phyloP scores from a whole-genome alignment of 2,113 vertebrate genomes.

The Albula glossodonta region DNA sequence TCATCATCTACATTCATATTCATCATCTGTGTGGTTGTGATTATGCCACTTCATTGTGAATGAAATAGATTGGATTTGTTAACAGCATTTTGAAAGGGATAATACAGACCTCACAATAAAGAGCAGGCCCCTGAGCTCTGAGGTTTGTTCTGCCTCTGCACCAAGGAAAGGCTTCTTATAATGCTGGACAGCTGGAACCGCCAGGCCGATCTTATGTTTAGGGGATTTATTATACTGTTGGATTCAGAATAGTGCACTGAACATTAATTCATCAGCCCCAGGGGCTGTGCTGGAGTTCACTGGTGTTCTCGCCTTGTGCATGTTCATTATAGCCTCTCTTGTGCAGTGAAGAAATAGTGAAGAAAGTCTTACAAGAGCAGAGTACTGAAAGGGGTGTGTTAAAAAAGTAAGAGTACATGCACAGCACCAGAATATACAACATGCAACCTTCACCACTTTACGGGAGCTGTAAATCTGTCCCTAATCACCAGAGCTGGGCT shows the following conservation, averaged over 20 bases:
- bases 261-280: background rate
- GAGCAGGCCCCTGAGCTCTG: background rate
- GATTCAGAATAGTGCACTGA: background rate
- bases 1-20: background rate
- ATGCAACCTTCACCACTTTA: background rate
- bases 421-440: background rate
- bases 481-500: background rate
- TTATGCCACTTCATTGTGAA: background rate
- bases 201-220: background rate
- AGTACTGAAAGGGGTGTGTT: background rate
- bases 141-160: background rate
- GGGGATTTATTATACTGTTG: background rate
- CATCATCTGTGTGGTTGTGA: background rate
- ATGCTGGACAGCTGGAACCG: background rate
- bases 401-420: background rate
- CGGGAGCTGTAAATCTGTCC: background rate
- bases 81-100: background rate
- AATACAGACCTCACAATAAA: background rate
- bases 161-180: background rate
- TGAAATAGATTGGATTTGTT: background rate
- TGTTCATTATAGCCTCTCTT: background rate
- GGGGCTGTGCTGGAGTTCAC: background rate
- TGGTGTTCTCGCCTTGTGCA: background rate
- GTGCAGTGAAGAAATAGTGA: background rate
- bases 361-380: background rate